Evolutionary conservation across 2,888 invertebrate genomes (phyloP).

Genomic region (Netelia inedita): DNA sequence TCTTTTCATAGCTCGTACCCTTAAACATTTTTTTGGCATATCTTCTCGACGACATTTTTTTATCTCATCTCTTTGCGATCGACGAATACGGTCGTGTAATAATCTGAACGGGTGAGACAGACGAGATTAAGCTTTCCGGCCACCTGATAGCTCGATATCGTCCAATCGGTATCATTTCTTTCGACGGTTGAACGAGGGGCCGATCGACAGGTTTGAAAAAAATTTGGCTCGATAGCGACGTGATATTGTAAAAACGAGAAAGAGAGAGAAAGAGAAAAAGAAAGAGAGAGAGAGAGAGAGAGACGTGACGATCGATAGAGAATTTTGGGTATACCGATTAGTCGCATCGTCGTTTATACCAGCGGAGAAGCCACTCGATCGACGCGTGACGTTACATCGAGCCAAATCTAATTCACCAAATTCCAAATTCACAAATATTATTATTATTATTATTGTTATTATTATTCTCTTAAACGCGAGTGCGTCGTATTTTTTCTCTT

Average conservation of each 20-base stretch:
- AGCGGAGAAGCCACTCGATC: no score
- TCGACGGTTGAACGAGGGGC: neutral
- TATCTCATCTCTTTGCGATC: neutral
- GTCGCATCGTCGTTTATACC: no score
- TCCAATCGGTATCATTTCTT: neutral
- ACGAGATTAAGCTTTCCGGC: conserved; percentile 6
- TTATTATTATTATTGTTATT: neutral
- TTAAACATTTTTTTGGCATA: neutral
- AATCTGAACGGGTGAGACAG: conserved; percentile 16
- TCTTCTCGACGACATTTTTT: neutral
- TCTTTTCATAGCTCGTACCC: neutral
- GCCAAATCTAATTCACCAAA: no score
- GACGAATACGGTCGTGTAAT: neutral
- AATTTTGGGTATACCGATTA: no score
- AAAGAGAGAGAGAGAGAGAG: no score
- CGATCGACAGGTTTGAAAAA: neutral
- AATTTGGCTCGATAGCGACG: neutral
- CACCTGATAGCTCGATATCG: conserved; percentile 21
- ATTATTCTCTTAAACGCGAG: neutral
- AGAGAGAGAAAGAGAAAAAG: neutral
- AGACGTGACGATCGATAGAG: no score
- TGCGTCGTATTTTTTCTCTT: neutral
- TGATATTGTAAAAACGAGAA: neutral
- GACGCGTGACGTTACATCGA: no score
- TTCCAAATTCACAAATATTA: neutral